Evolutionary conservation across 2,888 invertebrate species (phyloP), one percentile per base, ranked within the genome.

Genomic region (Pandemis heparana): DNA sequence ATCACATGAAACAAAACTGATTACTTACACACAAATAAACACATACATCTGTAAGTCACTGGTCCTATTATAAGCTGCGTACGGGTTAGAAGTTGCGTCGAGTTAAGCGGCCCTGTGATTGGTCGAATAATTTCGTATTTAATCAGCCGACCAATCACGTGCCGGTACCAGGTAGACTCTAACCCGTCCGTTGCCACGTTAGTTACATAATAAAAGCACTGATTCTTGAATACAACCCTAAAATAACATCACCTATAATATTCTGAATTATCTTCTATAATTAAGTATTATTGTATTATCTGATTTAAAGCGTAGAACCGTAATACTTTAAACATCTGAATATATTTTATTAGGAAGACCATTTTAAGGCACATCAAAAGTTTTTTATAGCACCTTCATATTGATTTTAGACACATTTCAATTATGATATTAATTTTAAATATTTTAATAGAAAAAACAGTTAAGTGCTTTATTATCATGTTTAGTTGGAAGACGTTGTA

Each of bases 221-320:
- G 83, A 83, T 76, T 77, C 75, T 77, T 77, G 78, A 78, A 77
- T 77, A 78, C 79, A 80, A 79, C 66, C 67, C 76, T 77, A 77
- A 75, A 77, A 76, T 79, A 76, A 78, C 79, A 80, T 82, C 79
- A 85, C 81, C 82, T 87, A 82, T 78, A 64, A 70, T 74, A 74
- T 74, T 74, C 16, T 76, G 53, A 62, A 70, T 48, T 74, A 74
- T 64, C 56, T 41, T 67, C 62, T 71, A 71, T 68, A 71, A 51
- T 70, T 71, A 75, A 71, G 78, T 78, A 80, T 79, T 80, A 79
- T 81, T 74, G 69, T 70, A 69, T 74, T 74, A 74, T 89, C 85
- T 84, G 86, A 89, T 90, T 92, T 92, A 93, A 93, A 92, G 92
- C 92, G 88, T 92, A 88, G 82, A 90, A 92, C 91, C 92, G 87